A percentile compares a stretch with the other conserved stretches of the same genome.
Evolutionary conservation across 2,888 invertebrate genomes (phyloP).

Genomic region (Troglohyphantes excavatus): DNA sequence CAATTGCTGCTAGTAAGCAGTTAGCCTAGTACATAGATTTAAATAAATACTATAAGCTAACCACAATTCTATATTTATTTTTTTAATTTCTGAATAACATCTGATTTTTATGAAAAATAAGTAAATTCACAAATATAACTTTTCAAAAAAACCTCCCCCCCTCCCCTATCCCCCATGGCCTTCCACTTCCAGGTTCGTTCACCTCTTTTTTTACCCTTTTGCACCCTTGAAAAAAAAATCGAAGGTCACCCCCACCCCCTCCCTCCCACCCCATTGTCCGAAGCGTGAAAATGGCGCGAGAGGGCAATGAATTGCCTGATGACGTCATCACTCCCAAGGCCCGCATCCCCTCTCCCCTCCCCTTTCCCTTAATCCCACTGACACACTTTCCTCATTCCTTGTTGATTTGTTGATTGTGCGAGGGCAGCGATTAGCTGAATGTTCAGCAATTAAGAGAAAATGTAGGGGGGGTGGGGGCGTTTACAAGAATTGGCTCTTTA

Average conservation of each 20-base stretch:
- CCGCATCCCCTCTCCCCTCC: constrained; percentile 25
- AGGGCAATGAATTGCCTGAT: constrained; percentile 69
- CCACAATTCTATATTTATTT: no score
- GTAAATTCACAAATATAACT: neutral
- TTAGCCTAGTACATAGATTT: no score
- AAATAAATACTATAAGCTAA: no score
- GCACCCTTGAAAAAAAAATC: constrained; percentile 51
- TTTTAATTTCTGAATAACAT: no score
- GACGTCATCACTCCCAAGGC: constrained; percentile 56
- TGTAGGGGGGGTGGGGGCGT: neutral
- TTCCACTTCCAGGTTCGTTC: constrained; percentile 66
- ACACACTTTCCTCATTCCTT: constrained; percentile 51
- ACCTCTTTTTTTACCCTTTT: constrained; percentile 62
- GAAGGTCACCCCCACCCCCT: constrained; percentile 59
- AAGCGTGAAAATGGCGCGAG: constrained; percentile 44
- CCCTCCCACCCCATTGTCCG: constrained; percentile 22
- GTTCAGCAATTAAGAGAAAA: neutral
- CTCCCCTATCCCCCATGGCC: constrained; percentile 15
- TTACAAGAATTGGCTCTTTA: no score
- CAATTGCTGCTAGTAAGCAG: no score
- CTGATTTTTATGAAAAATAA: no score
- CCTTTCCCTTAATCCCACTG: constrained; percentile 60
- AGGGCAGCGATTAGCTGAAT: neutral
- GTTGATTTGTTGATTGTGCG: neutral
- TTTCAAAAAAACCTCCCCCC: neutral